Evolutionary conservation across 2,888 invertebrate species (phyloP).

Genomic region (Synanthedon vespiformis): DNA sequence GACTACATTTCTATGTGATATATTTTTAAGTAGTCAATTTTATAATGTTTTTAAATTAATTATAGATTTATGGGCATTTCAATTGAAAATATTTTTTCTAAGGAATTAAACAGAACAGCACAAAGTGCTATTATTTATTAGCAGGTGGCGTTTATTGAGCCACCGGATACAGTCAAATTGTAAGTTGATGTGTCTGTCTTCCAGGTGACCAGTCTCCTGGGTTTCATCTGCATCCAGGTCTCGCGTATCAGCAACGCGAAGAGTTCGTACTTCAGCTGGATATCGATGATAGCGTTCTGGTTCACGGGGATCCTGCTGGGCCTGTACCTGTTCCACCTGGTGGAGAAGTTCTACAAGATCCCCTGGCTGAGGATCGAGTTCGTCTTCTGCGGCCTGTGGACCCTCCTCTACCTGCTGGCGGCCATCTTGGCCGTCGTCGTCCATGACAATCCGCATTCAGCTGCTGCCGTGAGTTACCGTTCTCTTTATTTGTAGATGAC

Average conservation of each 20-base stretch:
- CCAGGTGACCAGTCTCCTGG: conserved; percentile 77
- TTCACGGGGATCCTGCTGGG: conserved; percentile 82
- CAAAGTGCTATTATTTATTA: no score
- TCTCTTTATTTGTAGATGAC: neutral
- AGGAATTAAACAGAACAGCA: no score
- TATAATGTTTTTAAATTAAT: no score
- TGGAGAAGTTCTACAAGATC: conserved; percentile 86
- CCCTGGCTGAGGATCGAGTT: conserved; percentile 90
- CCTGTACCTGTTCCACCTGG: conserved; percentile 86
- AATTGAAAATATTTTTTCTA: no score
- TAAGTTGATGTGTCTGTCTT: conserved; percentile 3
- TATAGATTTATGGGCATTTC: no score
- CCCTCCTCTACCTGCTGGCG: conserved; percentile 80
- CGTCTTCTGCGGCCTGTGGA: conserved; percentile 79
- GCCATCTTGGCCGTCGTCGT: conserved; percentile 76
- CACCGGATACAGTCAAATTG: no score
- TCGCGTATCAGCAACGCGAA: conserved; percentile 63
- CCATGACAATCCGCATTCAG: conserved; percentile 70
- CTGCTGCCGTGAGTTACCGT: conserved; percentile 77
- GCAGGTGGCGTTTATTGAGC: no score
- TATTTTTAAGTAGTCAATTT: no score
- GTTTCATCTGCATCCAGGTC: conserved; percentile 84
- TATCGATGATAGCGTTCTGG: conserved; percentile 88
- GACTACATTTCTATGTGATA: no score
- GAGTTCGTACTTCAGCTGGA: conserved; percentile 81